A percentile compares a stretch with the other conserved stretches of the same genome.
phyloP scores from a whole-genome alignment of 1,140 invertebrate species.

The Drosophila ananassae region DNA sequence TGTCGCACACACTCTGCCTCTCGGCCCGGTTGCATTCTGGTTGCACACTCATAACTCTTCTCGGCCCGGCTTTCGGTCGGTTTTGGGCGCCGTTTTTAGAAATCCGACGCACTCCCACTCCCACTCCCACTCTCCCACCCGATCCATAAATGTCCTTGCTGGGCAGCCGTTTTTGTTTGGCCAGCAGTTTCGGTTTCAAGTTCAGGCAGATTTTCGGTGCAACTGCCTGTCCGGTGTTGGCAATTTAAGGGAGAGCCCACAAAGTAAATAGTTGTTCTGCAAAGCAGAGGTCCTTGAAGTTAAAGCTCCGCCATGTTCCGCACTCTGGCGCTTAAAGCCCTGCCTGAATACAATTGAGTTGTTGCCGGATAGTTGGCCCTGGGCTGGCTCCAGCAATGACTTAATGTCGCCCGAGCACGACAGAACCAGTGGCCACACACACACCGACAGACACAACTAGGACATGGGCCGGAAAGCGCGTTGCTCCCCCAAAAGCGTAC shows the following conservation, averaged over 20 bases:
- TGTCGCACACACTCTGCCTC: slow-evolving; percentile 19
- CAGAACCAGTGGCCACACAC: slow-evolving; percentile 49
- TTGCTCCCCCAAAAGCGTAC: slow-evolving; percentile 11
- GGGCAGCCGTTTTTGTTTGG: slow-evolving; percentile 15
- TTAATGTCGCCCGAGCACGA: slow-evolving; percentile 77
- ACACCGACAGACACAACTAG: slow-evolving; percentile 38
- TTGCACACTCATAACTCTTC: slow-evolving; percentile 75
- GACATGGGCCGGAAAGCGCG: slow-evolving; percentile 47
- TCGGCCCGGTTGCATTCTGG: slow-evolving; percentile 42
- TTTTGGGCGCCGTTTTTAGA: slow-evolving; percentile 62
- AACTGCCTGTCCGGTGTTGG: background rate
- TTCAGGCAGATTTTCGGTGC: slow-evolving; percentile 38
- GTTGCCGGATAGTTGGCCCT: slow-evolving; percentile 30
- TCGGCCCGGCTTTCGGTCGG: slow-evolving; percentile 59
- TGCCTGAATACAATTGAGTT: slow-evolving; percentile 43
- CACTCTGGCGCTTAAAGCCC: slow-evolving; percentile 54
- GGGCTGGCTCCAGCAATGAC: slow-evolving; percentile 55
- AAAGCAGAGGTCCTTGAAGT: background rate
- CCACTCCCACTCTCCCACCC: slow-evolving; percentile 9
- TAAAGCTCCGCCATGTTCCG: no score
- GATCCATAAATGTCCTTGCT: slow-evolving; percentile 14
- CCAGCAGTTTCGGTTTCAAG: slow-evolving; percentile 50
- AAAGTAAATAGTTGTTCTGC: no score
- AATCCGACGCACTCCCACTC: background rate
- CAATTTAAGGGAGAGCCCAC: no score